Base-by-base conservation (phyloP, 2,888 invertebrate genomes). In the Metellina segmentata region DNA sequence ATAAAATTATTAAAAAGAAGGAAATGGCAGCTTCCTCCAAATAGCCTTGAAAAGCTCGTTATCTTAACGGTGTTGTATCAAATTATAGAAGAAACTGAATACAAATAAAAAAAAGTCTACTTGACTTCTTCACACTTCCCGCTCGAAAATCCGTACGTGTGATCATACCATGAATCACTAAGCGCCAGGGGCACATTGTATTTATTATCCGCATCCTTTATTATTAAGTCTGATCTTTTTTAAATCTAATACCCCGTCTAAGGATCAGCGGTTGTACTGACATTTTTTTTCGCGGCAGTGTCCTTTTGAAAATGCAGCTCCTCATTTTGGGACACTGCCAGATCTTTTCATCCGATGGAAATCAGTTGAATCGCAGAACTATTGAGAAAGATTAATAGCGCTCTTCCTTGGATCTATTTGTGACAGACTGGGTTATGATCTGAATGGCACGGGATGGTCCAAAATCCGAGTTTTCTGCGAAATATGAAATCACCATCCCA, bases 381-480 rank as follows among this genome's bases (percentile, higher is more conserved):
- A 91, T 91, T 87, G 91, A 91, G 91, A 91, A 91, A 91, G 91
- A 91, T 91, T 91, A 91, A 91, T 91, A 87, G 91, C 61, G 91
- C 82, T 82, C 87, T 91, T 82, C 87, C 87, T 87, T n/a, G 82
- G 77, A 87, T 91, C 87, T 82, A 91, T 91, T 87, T 87, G 91
- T 87, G 87, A 87, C 82, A 87, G 91, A 82, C 87, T 87, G 49
- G 61, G 90, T 81, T 81, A 75, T 61, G 81, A 77, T 72, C 78
- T 91, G 87, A 91, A 91, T 91, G 87, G 78, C 74, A 77, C 77
- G 61, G 78, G 87, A 91, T 72, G 91, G 70, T 79, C 78, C 71
- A 71, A 91, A 87, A 91, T 87, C 87, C 78, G 82, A 87, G 78
- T 87, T 91, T 87, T 87, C 83, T 53, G 61, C 82, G 71, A 81